A percentile compares a stretch with the other conserved stretches of the same genome.
phyloP scores from a whole-genome alignment of 2,113 vertebrate genomes.

The Dicerorhinus sumatrensis region DNA sequence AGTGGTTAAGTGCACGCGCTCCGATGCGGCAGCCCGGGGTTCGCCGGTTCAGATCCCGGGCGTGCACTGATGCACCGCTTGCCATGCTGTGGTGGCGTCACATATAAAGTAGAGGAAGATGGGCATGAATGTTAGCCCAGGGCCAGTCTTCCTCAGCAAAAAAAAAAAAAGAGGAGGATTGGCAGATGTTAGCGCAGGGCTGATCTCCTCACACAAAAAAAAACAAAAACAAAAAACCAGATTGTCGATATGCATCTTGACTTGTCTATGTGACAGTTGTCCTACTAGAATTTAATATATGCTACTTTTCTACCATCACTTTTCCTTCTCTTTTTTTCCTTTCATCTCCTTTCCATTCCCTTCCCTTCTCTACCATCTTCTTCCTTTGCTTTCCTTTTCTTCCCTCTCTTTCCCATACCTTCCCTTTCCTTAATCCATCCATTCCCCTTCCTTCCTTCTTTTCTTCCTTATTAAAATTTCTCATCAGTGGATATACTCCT shows the following conservation, averaged over 20 bases:
- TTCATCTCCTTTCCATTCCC: background rate
- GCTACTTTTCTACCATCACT: background rate
- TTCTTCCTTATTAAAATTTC: background rate
- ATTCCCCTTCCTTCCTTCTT: background rate
- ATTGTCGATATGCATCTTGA: background rate
- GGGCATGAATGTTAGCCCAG: too few relatives aligned
- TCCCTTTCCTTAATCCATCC: background rate
- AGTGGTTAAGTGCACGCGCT: too few relatives aligned
- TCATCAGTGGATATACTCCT: background rate
- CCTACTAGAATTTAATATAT: background rate
- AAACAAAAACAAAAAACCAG: too few relatives aligned
- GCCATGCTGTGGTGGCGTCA: too few relatives aligned
- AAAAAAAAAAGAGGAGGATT: too few relatives aligned
- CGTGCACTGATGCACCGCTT: too few relatives aligned
- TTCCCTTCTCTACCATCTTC: background rate
- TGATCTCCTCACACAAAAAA: too few relatives aligned
- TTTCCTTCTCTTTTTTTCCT: background rate
- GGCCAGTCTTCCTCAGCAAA: too few relatives aligned
- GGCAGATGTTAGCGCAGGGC: too few relatives aligned
- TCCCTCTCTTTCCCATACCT: background rate
- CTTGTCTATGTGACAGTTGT: background rate
- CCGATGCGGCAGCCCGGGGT: too few relatives aligned
- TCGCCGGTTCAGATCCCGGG: too few relatives aligned
- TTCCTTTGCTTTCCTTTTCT: background rate
- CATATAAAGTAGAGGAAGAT: too few relatives aligned